A percentile compares a stretch with the other conserved stretches of the same genome.
Conservation (phyloP, 2,888 invertebrate species). For the Drosophila melanosoma region DNA sequence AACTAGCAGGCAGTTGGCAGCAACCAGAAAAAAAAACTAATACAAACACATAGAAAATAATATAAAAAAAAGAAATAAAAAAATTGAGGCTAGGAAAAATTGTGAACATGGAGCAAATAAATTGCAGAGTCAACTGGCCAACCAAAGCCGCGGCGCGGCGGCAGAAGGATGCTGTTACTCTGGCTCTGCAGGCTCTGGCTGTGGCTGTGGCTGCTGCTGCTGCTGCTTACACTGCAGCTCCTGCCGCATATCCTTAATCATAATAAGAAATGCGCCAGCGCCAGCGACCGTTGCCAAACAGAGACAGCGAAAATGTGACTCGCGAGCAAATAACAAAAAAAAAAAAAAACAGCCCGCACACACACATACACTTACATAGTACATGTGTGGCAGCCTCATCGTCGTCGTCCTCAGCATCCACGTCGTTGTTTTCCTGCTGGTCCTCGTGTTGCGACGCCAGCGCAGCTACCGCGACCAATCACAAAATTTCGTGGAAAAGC, state of each 20-base stretch:
- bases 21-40: conserved; percentile 34
- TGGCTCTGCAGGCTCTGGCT: conserved; percentile 10
- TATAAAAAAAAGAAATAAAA: conserved; percentile 7
- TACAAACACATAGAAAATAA: conserved; percentile 29
- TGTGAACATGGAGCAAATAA: conserved; percentile 54
- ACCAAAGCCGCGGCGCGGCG: conserved; percentile 50
- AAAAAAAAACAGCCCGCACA: conserved; percentile 34
- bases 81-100: conserved; percentile 19
- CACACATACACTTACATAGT: conserved; percentile 26
- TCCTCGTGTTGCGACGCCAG: conserved; percentile 60
- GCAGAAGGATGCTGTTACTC: conserved; percentile 45
- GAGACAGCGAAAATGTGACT: conserved; percentile 74
- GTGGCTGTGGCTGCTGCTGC: conserved; percentile 25
- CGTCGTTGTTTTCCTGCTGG: conserved; percentile 60
- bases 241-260: conserved; percentile 75
- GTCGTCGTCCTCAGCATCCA: conserved; percentile 62
- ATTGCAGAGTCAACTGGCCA: conserved; percentile 70
- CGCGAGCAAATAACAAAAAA: conserved; percentile 60
- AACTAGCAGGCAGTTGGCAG: conserved; percentile 64
- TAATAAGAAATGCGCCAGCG: conserved; percentile 82
- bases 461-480: conserved; percentile 75
- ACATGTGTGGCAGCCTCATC: conserved; percentile 45
- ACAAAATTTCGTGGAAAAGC: conserved; percentile 81
- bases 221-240: conserved; percentile 46
- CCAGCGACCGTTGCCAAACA: conserved; percentile 68